Base-by-base conservation (phyloP, 35 echinoderm and acorn worm species). In the Heliocidaris tuberculata region DNA sequence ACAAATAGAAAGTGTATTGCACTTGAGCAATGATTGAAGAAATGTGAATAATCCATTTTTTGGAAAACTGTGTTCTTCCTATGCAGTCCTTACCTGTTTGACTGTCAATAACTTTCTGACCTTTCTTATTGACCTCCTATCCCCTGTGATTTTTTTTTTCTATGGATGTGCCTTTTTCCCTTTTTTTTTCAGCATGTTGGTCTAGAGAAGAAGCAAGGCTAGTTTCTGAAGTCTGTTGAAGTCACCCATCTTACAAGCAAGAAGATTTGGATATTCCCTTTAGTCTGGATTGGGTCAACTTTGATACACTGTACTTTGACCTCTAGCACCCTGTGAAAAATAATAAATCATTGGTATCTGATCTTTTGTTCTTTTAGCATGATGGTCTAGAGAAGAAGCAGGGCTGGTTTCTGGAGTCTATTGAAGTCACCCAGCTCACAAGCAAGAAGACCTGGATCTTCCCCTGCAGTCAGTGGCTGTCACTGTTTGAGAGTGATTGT, bases 401-500 rank as follows among this genome's bases (percentile, higher is more conserved):
- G 52, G 92, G 98, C 47, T 99, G 98, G 98, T 97, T 97, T 32
- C 24, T 99, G 24, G 98, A 97, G 52, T 86, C 93, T 29, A 92
- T 99, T 8, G 95, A 96, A 32, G 96, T 99, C 1, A 97, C 97
- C 7, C 97, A 99, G 90, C 47, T 99, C 17, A 50, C 96, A 31
- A 97, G 85, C 32, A 97, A 97, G 88, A 96, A 97, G 48, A 95
- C 94, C 2, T 99, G 97, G 97, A 31, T 96, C 30, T 99, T 99
- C 65, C 97, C 94, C 30, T 99, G 98, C 59, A 94, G 90, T 85
- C 97, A 99, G 54, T 99, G 98, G 98, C 90, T 99, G 49, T 99
- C 98, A n/a, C 90, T 99, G 8, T 99, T 99, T 97, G 97, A 99
- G 92, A 97, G 92, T 52, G 98, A 99, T 86, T 99, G 98, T 59